phyloP scores from a whole-genome alignment of 2,113 vertebrate genomes.

The Microtus montanus region DNA sequence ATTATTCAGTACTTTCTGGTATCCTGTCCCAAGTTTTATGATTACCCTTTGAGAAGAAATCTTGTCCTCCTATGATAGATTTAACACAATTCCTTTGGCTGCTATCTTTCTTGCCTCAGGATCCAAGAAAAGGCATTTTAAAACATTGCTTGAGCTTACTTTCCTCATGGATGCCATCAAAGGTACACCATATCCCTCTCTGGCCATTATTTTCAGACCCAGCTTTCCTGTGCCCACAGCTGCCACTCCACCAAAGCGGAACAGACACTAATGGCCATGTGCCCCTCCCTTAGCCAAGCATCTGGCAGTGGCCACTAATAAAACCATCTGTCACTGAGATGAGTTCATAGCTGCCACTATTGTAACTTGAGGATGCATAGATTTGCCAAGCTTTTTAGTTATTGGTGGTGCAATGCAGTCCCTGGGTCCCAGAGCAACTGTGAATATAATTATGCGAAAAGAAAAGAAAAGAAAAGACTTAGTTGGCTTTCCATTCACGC shows the following conservation, averaged over 20 bases:
- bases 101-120: neutral
- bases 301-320: conserved; percentile 66
- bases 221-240: neutral
- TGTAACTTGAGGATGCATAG: conserved; percentile 54
- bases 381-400: conserved; percentile 35
- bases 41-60: neutral
- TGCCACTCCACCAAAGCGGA: conserved; percentile 35
- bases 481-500: conserved; percentile 55
- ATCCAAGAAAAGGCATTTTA: neutral
- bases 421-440: conserved; percentile 51
- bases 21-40: neutral
- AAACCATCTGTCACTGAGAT: conserved; percentile 68
- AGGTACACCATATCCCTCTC: neutral
- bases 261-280: conserved; percentile 39
- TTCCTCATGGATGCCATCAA: neutral
- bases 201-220: conserved; percentile 47
- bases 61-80: neutral
- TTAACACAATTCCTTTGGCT: neutral
- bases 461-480: neutral
- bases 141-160: neutral
- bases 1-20: neutral
- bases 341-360: conserved; percentile 35
- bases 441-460: conserved; percentile 53
- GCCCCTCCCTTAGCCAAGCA: conserved; percentile 48
- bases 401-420: conserved; percentile 42